A percentile compares a stretch with the other conserved stretches of the same genome.
Conservation (phyloP, 2,888 invertebrate species). For the Phania funesta region DNA sequence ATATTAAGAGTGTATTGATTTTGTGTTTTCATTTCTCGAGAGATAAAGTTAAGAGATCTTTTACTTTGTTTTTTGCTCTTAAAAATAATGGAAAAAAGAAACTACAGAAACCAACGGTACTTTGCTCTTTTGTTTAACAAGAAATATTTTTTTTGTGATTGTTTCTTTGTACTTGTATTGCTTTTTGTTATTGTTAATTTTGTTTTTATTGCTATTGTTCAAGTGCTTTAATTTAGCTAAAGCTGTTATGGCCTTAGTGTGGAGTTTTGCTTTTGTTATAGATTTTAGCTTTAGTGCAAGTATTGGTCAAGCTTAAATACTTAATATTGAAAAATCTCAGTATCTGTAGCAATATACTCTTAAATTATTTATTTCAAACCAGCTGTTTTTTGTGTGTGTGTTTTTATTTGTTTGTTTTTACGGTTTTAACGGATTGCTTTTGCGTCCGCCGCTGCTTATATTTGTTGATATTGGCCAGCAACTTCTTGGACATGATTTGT, state of each 20-base stretch:
- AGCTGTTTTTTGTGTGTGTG: slow-evolving; percentile 34
- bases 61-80: slow-evolving; percentile 2
- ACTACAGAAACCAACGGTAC: slow-evolving; percentile 55
- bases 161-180: no score
- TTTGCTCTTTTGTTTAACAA: slow-evolving; percentile 48
- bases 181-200: neutral
- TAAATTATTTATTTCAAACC: slow-evolving; percentile 42
- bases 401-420: slow-evolving; percentile 38
- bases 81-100: neutral
- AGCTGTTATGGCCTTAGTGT: slow-evolving; percentile 31
- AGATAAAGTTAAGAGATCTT: slow-evolving; percentile 21
- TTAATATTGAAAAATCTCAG: slow-evolving; percentile 13
- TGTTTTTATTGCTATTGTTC: slow-evolving; percentile 22
- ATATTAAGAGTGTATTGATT: slow-evolving; percentile 19
- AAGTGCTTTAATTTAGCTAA: slow-evolving; percentile 47
- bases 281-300: slow-evolving; percentile 4
- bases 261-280: neutral
- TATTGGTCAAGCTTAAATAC: slow-evolving; percentile 44
- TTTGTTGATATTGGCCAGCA: slow-evolving; percentile 73
- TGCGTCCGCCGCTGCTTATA: slow-evolving; percentile 59
- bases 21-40: neutral
- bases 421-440: slow-evolving; percentile 57
- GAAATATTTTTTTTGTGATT: neutral
- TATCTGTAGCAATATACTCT: slow-evolving; percentile 33
- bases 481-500: slow-evolving; percentile 79